phyloP scores from a whole-genome alignment of 2,888 invertebrate species.

The Drosophila recens region DNA sequence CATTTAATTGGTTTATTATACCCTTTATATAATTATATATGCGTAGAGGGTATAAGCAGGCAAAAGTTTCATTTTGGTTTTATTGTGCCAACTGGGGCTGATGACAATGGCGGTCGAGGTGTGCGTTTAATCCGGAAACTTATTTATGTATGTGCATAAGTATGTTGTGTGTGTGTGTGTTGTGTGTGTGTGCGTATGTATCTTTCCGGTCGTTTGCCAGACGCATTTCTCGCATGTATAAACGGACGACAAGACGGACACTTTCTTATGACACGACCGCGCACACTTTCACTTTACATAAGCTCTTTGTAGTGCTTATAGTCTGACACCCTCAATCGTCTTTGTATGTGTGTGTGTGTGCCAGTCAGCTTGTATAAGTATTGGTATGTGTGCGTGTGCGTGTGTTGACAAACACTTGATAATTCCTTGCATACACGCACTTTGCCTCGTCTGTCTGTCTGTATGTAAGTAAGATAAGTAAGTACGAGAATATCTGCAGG shows the following conservation, averaged over 20 bases:
- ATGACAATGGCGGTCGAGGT: slow-evolving; percentile 61
- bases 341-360: slow-evolving; percentile 23
- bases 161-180: not conserved
- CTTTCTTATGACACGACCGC: slow-evolving; percentile 74
- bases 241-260: slow-evolving; percentile 43
- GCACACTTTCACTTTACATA: slow-evolving; percentile 77
- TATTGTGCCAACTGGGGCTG: slow-evolving; percentile 72
- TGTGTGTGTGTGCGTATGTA: not conserved
- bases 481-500: slow-evolving; percentile 61
- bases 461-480: slow-evolving; percentile 44
- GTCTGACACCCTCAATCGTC: slow-evolving; percentile 42
- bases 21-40: not conserved
- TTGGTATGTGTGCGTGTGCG: slow-evolving; percentile 28
- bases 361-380: not conserved
- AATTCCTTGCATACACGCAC: slow-evolving; percentile 78
- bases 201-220: slow-evolving; percentile 75
- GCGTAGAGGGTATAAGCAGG: slow-evolving; percentile 19
- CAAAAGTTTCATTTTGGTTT: slow-evolving; percentile 67
- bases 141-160: slow-evolving; percentile 74
- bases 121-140: slow-evolving; percentile 78
- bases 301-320: slow-evolving; percentile 70
- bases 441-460: slow-evolving; percentile 49
- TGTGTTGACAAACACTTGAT: slow-evolving; percentile 77
- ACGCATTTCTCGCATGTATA: slow-evolving; percentile 75
- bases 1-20: not conserved